These are phyloP conservation scores for Aromia moschata DNA, from an alignment of 2,888 invertebrate genomes.

Conservation along the genomic window DNA sequence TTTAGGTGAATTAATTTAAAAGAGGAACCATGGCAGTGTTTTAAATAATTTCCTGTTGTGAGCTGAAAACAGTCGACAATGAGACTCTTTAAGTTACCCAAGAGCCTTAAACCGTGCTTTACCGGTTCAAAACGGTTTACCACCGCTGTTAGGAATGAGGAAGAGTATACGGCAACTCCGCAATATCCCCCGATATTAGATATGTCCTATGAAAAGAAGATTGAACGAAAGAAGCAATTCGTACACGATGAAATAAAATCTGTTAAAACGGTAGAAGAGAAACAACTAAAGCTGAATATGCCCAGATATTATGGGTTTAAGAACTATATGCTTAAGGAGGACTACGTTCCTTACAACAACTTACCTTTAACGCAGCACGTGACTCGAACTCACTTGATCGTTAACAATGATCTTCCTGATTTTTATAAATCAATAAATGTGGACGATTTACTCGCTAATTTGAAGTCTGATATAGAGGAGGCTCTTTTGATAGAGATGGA, in stretches of 20 bases:
- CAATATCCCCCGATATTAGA: conserved; percentile 74
- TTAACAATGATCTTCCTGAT: conserved; percentile 69
- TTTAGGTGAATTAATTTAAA: too few relatives aligned
- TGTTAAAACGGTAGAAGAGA: conserved; percentile 82
- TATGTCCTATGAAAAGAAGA: conserved; percentile 64
- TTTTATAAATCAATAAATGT: conserved; percentile 63
- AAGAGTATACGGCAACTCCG: conserved; percentile 59
- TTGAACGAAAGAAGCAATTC: conserved; percentile 61
- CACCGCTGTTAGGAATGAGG: conserved; percentile 41
- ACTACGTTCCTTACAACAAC: conserved; percentile 72
- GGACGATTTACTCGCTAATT: conserved; percentile 62
- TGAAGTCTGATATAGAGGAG: conserved; percentile 72
- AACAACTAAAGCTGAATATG: conserved; percentile 84
- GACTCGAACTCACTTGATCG: conserved; percentile 79
- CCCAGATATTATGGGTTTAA: conserved; percentile 83
- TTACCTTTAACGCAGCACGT: conserved; percentile 76
- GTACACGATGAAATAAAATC: conserved; percentile 70
- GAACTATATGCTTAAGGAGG: conserved; percentile 70
- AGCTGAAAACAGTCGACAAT: conserved; percentile 20
- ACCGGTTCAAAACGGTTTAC: conserved; percentile 24
- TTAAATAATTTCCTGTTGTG: too few relatives aligned
- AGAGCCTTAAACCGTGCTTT: conserved; percentile 14
- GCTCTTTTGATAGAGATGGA: conserved; percentile 70
- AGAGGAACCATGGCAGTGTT: too few relatives aligned
- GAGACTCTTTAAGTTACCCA: conserved; percentile 29